Evolutionary conservation across 1,140 invertebrate species (phyloP).

Genomic region (Charaxes varanes): DNA sequence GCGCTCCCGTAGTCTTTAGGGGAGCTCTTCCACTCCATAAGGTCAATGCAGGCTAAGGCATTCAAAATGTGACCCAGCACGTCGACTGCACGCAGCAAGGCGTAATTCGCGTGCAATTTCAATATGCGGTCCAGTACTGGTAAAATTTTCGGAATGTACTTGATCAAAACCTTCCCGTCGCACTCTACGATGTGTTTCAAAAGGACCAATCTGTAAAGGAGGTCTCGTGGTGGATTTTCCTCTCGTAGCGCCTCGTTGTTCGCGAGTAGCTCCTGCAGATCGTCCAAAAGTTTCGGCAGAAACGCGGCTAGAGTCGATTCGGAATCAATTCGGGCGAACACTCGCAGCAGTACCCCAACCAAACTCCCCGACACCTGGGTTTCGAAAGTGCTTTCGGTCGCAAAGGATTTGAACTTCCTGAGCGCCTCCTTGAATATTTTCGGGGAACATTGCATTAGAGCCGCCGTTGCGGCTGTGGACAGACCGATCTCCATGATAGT

Average conservation of each 20-base stretch:
- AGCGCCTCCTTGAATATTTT: slow-evolving; percentile 80
- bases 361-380: slow-evolving; percentile 87
- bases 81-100: slow-evolving; percentile 74
- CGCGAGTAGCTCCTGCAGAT: slow-evolving; percentile 62
- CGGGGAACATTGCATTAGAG: slow-evolving; percentile 76
- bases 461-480: slow-evolving; percentile 78
- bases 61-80: slow-evolving; percentile 50
- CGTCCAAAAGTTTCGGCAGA: slow-evolving; percentile 81
- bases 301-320: slow-evolving; percentile 82
- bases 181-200: slow-evolving; percentile 82
- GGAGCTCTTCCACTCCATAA: slow-evolving; percentile 79
- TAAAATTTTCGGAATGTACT: slow-evolving; percentile 77
- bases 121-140: slow-evolving; percentile 79
- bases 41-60: slow-evolving; percentile 66
- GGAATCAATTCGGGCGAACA: slow-evolving; percentile 82
- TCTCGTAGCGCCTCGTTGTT: slow-evolving; percentile 76
- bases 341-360: slow-evolving; percentile 80
- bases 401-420: slow-evolving; percentile 83
- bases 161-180: slow-evolving; percentile 76
- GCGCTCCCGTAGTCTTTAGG: slow-evolving; percentile 78
- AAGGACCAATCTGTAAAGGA: slow-evolving; percentile 86
- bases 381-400: slow-evolving; percentile 84
- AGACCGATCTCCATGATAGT: slow-evolving; percentile 81
- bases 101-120: slow-evolving; percentile 77
- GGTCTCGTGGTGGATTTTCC: slow-evolving; percentile 85